Evolutionary conservation across 1,140 invertebrate genomes (phyloP), one percentile per base, ranked within the genome.

Genomic region (Atta cephalotes): DNA sequence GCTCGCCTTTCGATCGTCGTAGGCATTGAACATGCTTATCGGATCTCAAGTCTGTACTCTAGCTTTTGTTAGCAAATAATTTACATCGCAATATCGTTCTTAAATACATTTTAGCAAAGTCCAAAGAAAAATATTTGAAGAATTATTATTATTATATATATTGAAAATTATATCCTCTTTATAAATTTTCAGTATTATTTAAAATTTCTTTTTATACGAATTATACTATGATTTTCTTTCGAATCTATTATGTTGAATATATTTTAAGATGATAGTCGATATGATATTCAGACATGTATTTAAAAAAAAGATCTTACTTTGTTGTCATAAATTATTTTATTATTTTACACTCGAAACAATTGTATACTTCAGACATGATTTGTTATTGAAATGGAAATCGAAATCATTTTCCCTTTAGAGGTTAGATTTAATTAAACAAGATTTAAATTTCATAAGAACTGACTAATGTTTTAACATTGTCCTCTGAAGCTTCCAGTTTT

Each of bases 291-390:
- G 39, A 45, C 2, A 10, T 10, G 39, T 2, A 45, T 45, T 10
- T 45, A 2, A 45, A 7, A 31, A 28, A 45, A 7, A 45, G 39
- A 10, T 78, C 35, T 45, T 63, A 31, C 58, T 89, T 87, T 77
- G 78, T 39, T 87, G 65, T 65, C 56, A 60, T 25, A 21, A 58
- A 84, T 84, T n/a, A 87, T 87, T 88, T 82, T 87, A 88, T 82
- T 87, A 88, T 51, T 81, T 49, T 39, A 31, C 51, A 0, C 49
- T 62, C 39, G 14, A 76, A 35, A 45, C 76, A 81, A 71, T 82
- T 82, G 49, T 74, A 86, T 71, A 86, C 62, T 18, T 31, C 62
- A 53, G 63, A 45, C 28, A 80, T n/a, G 53, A 18, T 65, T 14
- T 51, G 63, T 51, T 14, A 51, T 0, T 14, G 12, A 51, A 51